Evolutionary conservation across 2,888 invertebrate species (phyloP), one percentile per base, ranked within the genome.

Genomic region (Heliconius charithonia): DNA sequence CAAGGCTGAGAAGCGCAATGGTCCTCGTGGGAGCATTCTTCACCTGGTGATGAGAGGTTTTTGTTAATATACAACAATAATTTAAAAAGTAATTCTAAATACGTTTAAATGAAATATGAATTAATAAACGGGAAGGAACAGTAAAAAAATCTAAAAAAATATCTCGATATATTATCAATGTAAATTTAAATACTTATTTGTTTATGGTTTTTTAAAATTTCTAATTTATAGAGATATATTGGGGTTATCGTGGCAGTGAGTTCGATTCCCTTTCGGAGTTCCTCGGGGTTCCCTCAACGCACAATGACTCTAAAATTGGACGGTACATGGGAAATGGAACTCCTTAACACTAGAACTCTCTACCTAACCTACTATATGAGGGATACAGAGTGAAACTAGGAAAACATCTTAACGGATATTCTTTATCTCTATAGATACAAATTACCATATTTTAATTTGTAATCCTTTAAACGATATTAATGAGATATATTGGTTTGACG

Each of bases 1-100:
- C 99, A 99, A 0, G 99, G 99, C 82, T 97, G 97, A 59, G 98
- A 97, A 82, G 98, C 98, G 93, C 99, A 99, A 89, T 98, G 97
- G 92, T 99, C 98, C 89, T 97, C 97, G 85, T 97, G 96, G 85
- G 98, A 98, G 92, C 99, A 99, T 90, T 97, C 97, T 84, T 96
- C 96, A 77, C 98, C 98, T 98, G 92, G 71, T 45, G 37, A 79
- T 25, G 66, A 71, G 16, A 45, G 2, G 7, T 51, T 51, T 51
- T 22, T 19, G 51, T 22, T 51, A 6, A 51, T 51, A 51, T 51
- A 9, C n/a, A 45, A 45, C 1, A 29, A 22, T 19, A 51, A 19
- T 59, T n/a, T 7, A 56, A 22, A 22, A 51, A 6, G 22, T 51
- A 51, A 51, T 13, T 16, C 19, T 51, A 13, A 56, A 22, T 22